These are phyloP conservation scores for Melanotaenia maccullochi DNA, from an alignment of 2,797 vertebrate species.

Conservation along the genomic window DNA sequence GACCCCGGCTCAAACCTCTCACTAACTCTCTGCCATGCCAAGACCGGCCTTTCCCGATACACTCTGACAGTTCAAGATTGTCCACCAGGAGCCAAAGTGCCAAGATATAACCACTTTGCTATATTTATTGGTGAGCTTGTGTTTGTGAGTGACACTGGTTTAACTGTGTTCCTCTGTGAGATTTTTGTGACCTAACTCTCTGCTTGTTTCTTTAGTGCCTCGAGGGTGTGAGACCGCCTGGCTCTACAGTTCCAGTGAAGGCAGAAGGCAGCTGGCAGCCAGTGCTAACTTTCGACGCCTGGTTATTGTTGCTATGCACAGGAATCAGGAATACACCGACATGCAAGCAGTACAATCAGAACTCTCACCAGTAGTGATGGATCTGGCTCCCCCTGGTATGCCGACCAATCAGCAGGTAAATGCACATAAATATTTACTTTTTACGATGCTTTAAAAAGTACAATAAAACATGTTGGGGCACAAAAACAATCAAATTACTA, in stretches of 20 bases:
- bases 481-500: not conserved
- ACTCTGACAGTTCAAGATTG: conserved; percentile 91
- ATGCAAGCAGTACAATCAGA: conserved; percentile 94
- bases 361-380: conserved; percentile 93
- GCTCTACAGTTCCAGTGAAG: conserved; percentile 92
- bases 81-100: conserved; percentile 82
- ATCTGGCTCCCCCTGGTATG: conserved; percentile 90
- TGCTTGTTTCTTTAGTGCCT: conserved; percentile 83
- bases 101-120: conserved; percentile 89
- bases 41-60: conserved; percentile 88
- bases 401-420: conserved; percentile 90
- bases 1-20: conserved; percentile 70
- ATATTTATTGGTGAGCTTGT: conserved; percentile 95
- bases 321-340: conserved; percentile 90
- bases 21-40: conserved; percentile 87
- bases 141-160: not conserved
- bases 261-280: conserved; percentile 87
- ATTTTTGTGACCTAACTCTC: not conserved
- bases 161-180: not conserved
- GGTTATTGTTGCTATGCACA: conserved; percentile 90
- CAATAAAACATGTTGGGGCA: not conserved
- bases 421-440: not conserved
- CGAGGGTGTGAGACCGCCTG: conserved; percentile 95
- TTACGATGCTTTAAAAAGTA: not conserved
- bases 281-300: conserved; percentile 90